phyloP scores from a whole-genome alignment of 2,888 invertebrate species.

The Synanthedon vespiformis region DNA sequence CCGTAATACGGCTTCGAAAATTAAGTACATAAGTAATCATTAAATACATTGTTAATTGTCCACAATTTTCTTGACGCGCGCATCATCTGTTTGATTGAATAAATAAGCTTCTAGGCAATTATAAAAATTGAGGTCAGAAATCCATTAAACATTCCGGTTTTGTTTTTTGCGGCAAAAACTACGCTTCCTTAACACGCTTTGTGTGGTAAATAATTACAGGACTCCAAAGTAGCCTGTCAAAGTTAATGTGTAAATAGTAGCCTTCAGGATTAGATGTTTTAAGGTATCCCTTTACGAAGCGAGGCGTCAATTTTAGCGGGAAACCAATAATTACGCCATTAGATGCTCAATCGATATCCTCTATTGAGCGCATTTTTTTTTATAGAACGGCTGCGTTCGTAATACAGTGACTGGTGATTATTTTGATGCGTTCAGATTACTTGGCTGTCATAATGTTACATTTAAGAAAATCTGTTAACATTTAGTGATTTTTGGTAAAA shows the following conservation, averaged over 20 bases:
- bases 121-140: constrained; percentile 41
- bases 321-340: constrained; percentile 63
- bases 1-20: not conserved
- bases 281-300: constrained; percentile 33
- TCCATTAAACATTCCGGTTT: constrained; percentile 41
- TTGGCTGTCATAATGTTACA: constrained; percentile 39
- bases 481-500: too few species aligned
- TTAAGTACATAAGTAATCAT: not conserved
- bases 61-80: constrained; percentile 14
- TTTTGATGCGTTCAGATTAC: constrained; percentile 35
- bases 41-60: not conserved
- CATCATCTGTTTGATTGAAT: constrained; percentile 43
- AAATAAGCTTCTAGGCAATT: constrained; percentile 38
- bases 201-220: constrained; percentile 56
- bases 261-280: constrained; percentile 34
- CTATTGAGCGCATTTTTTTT: constrained; percentile 37
- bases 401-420: constrained; percentile 33
- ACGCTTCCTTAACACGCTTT: constrained; percentile 22
- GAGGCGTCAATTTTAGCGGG: constrained; percentile 61
- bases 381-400: constrained; percentile 29
- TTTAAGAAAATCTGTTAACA: not conserved
- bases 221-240: constrained; percentile 62
- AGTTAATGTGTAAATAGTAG: constrained; percentile 67
- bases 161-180: constrained; percentile 31
- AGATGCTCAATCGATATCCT: constrained; percentile 59